Conservation (phyloP, 2,113 vertebrate genomes). For the Polyodon spathula region DNA sequence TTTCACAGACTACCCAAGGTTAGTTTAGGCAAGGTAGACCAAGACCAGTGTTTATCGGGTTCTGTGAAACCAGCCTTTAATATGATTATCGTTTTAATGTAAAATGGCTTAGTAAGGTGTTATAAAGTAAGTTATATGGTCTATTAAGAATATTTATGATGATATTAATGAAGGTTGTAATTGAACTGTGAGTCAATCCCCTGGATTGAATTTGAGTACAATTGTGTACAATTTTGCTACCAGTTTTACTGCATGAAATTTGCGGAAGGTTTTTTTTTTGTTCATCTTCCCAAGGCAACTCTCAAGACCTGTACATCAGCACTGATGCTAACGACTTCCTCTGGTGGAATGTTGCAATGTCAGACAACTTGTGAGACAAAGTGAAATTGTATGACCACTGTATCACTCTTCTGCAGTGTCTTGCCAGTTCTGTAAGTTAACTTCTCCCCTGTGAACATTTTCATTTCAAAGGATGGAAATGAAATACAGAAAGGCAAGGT, state of each 20-base stretch:
- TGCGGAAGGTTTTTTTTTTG: background rate
- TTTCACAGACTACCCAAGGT: too few relatives aligned
- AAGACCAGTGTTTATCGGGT: too few relatives aligned
- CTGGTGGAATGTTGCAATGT: background rate
- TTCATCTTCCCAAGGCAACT: background rate
- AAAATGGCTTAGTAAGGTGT: too few relatives aligned
- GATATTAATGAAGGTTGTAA: too few relatives aligned
- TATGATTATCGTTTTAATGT: too few relatives aligned
- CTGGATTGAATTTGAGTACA: too few relatives aligned
- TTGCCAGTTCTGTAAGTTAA: background rate
- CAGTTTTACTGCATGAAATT: background rate
- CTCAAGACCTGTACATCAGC: background rate
- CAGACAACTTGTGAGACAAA: background rate
- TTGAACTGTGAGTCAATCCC: too few relatives aligned
- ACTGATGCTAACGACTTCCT: background rate
- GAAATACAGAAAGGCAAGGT: background rate
- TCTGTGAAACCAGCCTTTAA: too few relatives aligned
- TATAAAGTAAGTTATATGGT: too few relatives aligned
- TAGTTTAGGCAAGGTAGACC: too few relatives aligned
- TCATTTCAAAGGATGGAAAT: background rate
- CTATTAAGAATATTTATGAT: too few relatives aligned
- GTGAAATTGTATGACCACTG: background rate
- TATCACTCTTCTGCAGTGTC: background rate
- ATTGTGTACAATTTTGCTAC: background rate
- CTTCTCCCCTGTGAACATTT: background rate